A percentile compares a stretch with the other conserved stretches of the same genome.
Evolutionary conservation across 2,888 invertebrate species (phyloP).

Genomic region (Drosophila leonis): DNA sequence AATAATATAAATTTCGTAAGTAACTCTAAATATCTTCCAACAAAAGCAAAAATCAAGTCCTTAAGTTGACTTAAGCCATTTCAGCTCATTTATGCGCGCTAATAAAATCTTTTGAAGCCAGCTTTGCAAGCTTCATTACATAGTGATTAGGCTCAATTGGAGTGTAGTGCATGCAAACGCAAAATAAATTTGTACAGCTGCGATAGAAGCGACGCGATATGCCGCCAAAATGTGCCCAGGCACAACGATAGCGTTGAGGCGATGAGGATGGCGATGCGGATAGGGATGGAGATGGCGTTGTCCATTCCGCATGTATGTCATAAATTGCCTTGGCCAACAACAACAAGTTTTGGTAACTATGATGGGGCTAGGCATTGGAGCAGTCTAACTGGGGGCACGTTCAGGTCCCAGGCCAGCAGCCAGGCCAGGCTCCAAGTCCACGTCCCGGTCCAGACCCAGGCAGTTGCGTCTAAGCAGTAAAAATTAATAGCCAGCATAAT

Average conservation of each 20-base stretch:
- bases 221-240: slow-evolving; percentile 45
- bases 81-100: neutral
- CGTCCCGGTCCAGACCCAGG: slow-evolving; percentile 15
- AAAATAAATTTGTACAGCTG: slow-evolving; percentile 73
- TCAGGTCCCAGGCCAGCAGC: slow-evolving; percentile 8
- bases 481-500: slow-evolving; percentile 83
- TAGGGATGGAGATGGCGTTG: slow-evolving; percentile 37
- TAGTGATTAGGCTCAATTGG: slow-evolving; percentile 22
- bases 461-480: slow-evolving; percentile 72
- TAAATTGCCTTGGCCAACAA: slow-evolving; percentile 66
- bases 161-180: slow-evolving; percentile 41
- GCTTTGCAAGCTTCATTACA: neutral
- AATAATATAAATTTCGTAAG: neutral
- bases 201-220: slow-evolving; percentile 74
- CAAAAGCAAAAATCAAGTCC: neutral
- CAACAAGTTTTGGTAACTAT: slow-evolving; percentile 41
- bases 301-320: slow-evolving; percentile 72
- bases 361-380: slow-evolving; percentile 8
- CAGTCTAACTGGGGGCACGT: slow-evolving; percentile 10
- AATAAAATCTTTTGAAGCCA: neutral
- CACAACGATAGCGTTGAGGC: slow-evolving; percentile 11
- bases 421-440: no score
- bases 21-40: neutral
- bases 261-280: slow-evolving; percentile 31
- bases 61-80: neutral